Conservation (phyloP, 2,113 vertebrate genomes). For the Neoarius graeffei region DNA sequence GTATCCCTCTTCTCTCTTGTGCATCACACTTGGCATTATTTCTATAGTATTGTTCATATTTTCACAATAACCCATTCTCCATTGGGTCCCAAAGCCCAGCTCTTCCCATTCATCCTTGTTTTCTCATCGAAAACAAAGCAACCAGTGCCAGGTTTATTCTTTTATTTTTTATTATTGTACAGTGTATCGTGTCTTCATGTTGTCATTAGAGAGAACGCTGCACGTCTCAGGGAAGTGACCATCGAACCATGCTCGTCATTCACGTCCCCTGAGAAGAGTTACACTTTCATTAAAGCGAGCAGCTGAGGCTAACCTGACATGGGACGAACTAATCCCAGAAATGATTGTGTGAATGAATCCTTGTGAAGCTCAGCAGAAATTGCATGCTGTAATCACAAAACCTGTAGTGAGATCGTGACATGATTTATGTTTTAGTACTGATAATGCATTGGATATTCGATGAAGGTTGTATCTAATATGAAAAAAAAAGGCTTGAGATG, state of each 20-base stretch:
- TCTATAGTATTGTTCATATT: not conserved
- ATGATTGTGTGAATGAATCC: not conserved
- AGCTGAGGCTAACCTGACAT: conserved; percentile 23
- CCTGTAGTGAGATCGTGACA: conserved; percentile 17
- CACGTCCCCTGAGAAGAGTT: conserved; percentile 36
- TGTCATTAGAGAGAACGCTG: conserved; percentile 26
- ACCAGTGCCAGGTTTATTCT: not conserved
- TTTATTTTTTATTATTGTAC: not conserved
- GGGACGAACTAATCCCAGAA: not conserved
- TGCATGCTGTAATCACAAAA: conserved; percentile 1
- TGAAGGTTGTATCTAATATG: not conserved
- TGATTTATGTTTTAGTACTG: conserved; percentile 10
- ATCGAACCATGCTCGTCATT: conserved; percentile 18
- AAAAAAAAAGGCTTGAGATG: not conserved
- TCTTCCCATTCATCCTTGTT: not conserved
- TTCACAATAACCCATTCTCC: conserved; percentile 2
- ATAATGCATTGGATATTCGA: not conserved
- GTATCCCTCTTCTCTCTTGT: not conserved
- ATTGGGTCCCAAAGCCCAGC: not conserved
- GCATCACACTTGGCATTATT: not conserved
- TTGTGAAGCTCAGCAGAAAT: not conserved
- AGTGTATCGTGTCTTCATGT: not conserved
- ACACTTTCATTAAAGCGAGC: conserved; percentile 41
- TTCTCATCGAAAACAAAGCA: not conserved
- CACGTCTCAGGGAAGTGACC: conserved; percentile 29